Base-by-base conservation (phyloP, 2,888 invertebrate species). In the Pomacea canaliculata region DNA sequence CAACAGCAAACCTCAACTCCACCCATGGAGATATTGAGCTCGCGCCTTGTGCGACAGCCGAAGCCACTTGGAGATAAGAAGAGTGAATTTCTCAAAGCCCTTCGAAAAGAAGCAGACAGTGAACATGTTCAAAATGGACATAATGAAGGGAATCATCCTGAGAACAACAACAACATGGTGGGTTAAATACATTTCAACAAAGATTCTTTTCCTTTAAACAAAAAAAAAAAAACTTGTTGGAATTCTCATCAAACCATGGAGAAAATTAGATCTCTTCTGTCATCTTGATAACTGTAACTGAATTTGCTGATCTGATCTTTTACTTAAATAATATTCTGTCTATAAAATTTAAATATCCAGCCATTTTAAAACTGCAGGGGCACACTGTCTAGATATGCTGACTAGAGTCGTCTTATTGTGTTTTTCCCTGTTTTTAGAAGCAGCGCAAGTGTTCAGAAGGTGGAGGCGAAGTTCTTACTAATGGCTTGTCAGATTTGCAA, bases 51-150 rank as follows among this genome's bases (percentile, higher is more conserved):
- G n/a, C 90, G 89, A 7, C 88, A 89, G 79, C 90, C 90, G 5
- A 89, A 89, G 79, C 88, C 85, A 66, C 82, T 89, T 23, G 86
- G 87, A 10, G 88, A 90, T 81, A 90, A 90, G 82, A 89, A 89
- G 79, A 90, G 89, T 78, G 87, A 90, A 73, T 90, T 90, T 82
- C 84, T 90, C 49, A 88, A 88, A 80, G 84, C 89, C 13, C 81
- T 91, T 71, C 83, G 89, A 19, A 86, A 84, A 78, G 89, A 89
- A 51, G 68, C 73, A 7, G 73, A 73, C 10, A 13, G 9, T 7
- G 73, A 66, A 1, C n/a, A 18, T 59, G 16, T 23, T 1, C 60
- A 60, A 5, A 69, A 74, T 49, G 69, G 74, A 49, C 12, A 65
- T 16, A 48, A 27, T 48, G 65, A 56, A 12, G n/a, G n/a, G 63